Evolutionary conservation across 2,797 vertebrate genomes (phyloP).

Genomic region (Xenopus petersii): DNA sequence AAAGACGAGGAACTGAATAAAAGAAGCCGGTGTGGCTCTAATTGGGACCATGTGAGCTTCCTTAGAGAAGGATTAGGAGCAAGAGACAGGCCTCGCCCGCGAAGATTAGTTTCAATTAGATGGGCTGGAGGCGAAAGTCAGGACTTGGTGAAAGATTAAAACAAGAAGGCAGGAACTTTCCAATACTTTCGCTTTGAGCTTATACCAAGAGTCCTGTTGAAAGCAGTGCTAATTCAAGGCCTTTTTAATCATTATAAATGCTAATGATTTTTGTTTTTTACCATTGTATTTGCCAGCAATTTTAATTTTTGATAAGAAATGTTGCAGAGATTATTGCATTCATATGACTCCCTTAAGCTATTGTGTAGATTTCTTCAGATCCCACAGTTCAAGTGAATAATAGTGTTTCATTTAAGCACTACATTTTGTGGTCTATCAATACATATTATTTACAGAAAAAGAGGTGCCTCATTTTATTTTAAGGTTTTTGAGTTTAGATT

Average conservation of each 20-base stretch:
- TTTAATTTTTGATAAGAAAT: constrained; percentile 34
- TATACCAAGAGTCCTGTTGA: constrained; percentile 66
- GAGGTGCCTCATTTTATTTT: too few species aligned
- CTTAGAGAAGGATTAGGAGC: constrained; percentile 90
- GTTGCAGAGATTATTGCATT: constrained; percentile 27
- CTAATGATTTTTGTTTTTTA: constrained; percentile 48
- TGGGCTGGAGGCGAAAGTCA: constrained; percentile 89
- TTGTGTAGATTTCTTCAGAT: neutral
- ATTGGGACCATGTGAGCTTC: constrained; percentile 98
- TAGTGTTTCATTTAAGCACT: too few species aligned
- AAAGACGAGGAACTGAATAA: constrained; percentile 74
- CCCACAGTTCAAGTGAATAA: too few species aligned
- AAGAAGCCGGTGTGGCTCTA: constrained; percentile 83
- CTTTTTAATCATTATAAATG: constrained; percentile 58
- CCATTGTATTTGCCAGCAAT: constrained; percentile 45
- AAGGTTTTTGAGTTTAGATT: too few species aligned
- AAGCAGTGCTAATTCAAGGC: constrained; percentile 71
- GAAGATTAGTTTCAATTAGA: constrained; percentile 98
- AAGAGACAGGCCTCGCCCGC: constrained; percentile 93
- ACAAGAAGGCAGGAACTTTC: constrained; percentile 75
- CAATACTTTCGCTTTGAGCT: constrained; percentile 65
- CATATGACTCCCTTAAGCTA: constrained; percentile 33
- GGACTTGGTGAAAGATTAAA: constrained; percentile 80
- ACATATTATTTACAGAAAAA: too few species aligned
- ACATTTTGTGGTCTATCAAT: too few species aligned